Base-by-base conservation (phyloP, 2,797 vertebrate species). In the Myotis planiceps region DNA sequence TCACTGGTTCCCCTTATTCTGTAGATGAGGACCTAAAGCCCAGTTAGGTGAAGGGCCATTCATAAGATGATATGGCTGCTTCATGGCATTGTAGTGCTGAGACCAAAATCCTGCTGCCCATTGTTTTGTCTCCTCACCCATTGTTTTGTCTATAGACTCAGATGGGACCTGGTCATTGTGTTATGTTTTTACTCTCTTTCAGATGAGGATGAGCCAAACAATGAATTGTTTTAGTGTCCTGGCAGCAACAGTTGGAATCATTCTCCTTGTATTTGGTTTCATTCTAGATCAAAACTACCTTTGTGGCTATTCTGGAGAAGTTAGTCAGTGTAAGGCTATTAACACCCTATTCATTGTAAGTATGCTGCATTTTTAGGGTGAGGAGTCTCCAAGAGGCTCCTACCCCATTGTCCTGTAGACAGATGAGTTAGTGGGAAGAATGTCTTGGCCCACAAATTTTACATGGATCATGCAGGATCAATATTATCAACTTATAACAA, bases 341-440 rank as follows among this genome's bases (percentile, higher is more conserved):
- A 90, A 88, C 8, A 12, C 39, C 42, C 47, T 97, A 27, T 96
- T 97, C 74, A 1, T 58, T 16, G 97, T 97, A 80, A 97, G 97
- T 97, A 49, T 29, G 25, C 23, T 21, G 25, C 9, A 12, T 15
- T 23, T 34, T 19, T 49, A 93, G 13, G 81, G 42, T 4, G 16
- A 89, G 6, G n/a, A 82, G 51, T 51, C 14, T 12, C 18, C 16
- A 21, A 60, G 58, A 60, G 86, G 19, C 25, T 80, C 25, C 37
- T 51, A 9, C 42, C 42, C 12, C 34, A 25, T 0, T 45, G 60
- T 3, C 13, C 42, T n/a, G 8, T 8, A 14, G 27, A n/a, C 75
- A 78, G 47, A 51, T 21, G 23, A 34, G 72, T 0, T 68, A 29
- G 51, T 6, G 27, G 32, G 16, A 80, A 89, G 32, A 27, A 45